Base-by-base conservation (phyloP, 2,797 vertebrate species). In the Gobionotothen gibberifrons region DNA sequence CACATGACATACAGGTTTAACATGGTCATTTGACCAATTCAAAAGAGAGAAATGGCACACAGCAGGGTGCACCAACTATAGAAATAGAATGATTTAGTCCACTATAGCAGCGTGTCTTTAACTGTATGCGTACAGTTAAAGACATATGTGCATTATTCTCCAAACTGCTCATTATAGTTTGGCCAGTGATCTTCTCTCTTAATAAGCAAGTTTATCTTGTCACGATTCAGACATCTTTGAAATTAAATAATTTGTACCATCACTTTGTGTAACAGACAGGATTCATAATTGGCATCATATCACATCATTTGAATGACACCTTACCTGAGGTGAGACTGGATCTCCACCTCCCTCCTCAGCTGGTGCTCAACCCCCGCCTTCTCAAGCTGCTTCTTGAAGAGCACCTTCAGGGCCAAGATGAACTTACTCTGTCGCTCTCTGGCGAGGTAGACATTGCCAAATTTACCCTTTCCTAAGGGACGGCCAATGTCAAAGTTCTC, bases 321-420 rank as follows among this genome's bases (percentile, higher is more conserved):
- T 76, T 90, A 99, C 98, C 98, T 95, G 55, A 99, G 96, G 86
- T 99, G 98, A n/a, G 98, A 99, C 87, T 99, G 98, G 65, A 99
- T 99, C 87, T 99, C 98, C 62, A 99, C 98, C 87, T 99, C 98
- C 71, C 98, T 92, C 59, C 98, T 91, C 57, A 99, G 93, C 61
- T 99, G 98, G 85, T 99, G 97, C 69, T 99, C 98, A 17, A 99
- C 98, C 0, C 97, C 96, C 0, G 97, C 97, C 76, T 98, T 97
- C 86, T 99, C 98, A 40, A 99, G 92, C 65, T 99, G 98, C 21
- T 96, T 94, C 90, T 99, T 99, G 68, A 99, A 99, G 2, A 99
- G 94, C 32, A 99, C 97, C 84, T 99, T 99, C 78, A 99, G 89
- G 0, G 98, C 98, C 91, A 99, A 87, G 84, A 99, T 99, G 78